Conservation (phyloP, 2,797 vertebrate species). For the Chelidonichthys spinosus region DNA sequence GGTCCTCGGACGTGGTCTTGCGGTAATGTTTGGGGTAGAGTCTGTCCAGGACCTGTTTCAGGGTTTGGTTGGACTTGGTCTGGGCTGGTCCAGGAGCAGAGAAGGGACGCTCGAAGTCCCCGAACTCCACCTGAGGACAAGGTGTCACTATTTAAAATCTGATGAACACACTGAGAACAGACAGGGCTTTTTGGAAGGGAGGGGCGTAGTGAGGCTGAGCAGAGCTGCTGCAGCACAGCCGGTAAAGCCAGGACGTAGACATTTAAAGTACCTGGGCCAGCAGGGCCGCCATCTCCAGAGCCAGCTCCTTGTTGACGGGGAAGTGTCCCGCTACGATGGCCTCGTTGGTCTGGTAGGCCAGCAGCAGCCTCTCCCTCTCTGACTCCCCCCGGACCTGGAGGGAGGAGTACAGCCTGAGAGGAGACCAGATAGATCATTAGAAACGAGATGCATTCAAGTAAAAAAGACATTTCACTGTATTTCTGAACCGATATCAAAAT, state of each 20-base stretch:
- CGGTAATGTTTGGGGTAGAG: constrained; percentile 96
- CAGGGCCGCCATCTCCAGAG: constrained; percentile 94
- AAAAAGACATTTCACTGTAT: too few species aligned
- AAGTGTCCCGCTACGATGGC: constrained; percentile 93
- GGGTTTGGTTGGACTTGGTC: constrained; percentile 90
- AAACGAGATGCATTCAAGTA: background rate
- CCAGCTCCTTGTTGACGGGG: constrained; percentile 97
- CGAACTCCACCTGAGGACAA: constrained; percentile 90
- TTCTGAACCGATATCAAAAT: too few species aligned
- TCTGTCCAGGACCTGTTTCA: constrained; percentile 94
- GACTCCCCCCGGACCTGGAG: constrained; percentile 93
- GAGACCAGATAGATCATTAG: background rate
- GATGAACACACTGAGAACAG: too few species aligned
- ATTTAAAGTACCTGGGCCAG: constrained; percentile 89
- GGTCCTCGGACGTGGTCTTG: constrained; percentile 88
- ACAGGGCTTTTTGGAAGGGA: too few species aligned
- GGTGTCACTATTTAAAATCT: too few species aligned
- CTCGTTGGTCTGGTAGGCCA: constrained; percentile 95
- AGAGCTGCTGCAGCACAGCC: background rate
- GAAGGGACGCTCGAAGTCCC: constrained; percentile 96
- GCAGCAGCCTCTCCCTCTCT: constrained; percentile 93
- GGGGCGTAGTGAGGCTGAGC: too few species aligned
- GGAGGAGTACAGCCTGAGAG: constrained; percentile 92
- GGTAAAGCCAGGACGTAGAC: background rate
- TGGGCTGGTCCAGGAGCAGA: constrained; percentile 86